Conservation (phyloP, 1,140 invertebrate genomes). For the Heliothis virescens region DNA sequence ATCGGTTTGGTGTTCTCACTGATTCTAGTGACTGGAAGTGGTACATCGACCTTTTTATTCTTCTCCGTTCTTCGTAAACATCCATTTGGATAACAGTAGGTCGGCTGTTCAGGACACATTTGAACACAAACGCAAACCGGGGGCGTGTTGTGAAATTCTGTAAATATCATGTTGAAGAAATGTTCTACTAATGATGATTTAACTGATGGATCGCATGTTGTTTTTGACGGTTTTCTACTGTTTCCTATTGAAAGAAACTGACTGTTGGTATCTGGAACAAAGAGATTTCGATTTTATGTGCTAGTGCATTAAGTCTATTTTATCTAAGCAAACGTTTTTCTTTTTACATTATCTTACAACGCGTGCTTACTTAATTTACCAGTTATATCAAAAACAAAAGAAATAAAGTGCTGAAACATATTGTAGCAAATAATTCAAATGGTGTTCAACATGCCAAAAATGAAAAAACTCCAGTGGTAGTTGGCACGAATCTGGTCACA, state of each 20-base stretch:
- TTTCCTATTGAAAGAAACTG: slow-evolving; percentile 13
- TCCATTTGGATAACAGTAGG: slow-evolving; percentile 80
- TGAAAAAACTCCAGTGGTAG: slow-evolving; percentile 10
- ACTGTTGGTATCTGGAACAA: slow-evolving; percentile 17
- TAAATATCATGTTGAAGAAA: slow-evolving; percentile 77
- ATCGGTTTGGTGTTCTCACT: slow-evolving; percentile 58
- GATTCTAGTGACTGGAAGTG: slow-evolving; percentile 47
- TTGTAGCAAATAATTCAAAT: slow-evolving; percentile 18
- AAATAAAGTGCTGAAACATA: neutral
- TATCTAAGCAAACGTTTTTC: too few relatives aligned
- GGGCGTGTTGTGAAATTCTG: slow-evolving; percentile 69
- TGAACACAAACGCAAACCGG: slow-evolving; percentile 76
- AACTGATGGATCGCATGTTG: slow-evolving; percentile 49
- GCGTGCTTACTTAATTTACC: neutral
- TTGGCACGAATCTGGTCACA: slow-evolving; percentile 29
- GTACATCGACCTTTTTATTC: slow-evolving; percentile 44
- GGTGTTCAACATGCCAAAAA: slow-evolving; percentile 23
- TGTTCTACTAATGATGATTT: slow-evolving; percentile 67
- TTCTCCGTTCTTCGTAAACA: slow-evolving; percentile 65
- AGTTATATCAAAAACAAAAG: slow-evolving; percentile 9
- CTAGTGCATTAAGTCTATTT: neutral
- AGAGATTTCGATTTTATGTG: neutral
- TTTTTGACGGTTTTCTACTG: neutral
- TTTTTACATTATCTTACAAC: neutral
- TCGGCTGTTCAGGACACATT: slow-evolving; percentile 71